Evolutionary conservation across 2,113 vertebrate species (phyloP).

Genomic region (Austrofundulus limnaeus): DNA sequence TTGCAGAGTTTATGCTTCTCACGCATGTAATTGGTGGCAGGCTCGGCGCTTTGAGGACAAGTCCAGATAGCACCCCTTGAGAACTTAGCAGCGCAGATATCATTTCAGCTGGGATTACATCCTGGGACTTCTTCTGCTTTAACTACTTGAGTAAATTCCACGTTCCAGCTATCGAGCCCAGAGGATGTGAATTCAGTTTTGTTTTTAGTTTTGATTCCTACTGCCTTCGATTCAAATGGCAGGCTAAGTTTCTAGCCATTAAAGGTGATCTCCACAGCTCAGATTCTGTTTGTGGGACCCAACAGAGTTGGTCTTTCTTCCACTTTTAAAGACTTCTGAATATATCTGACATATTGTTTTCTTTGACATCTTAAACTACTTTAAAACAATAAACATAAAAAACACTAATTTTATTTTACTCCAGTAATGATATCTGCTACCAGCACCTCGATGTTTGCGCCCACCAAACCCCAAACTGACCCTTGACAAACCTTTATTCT

Average conservation of each 20-base stretch:
- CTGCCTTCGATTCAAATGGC: too few relatives aligned
- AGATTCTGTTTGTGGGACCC: too few relatives aligned
- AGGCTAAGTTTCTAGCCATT: too few relatives aligned
- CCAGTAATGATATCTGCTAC: conserved; percentile 11
- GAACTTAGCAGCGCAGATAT: conserved; percentile 25
- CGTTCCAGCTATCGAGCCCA: conserved; percentile 5
- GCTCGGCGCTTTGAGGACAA: conserved; percentile 28
- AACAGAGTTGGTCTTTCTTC: too few relatives aligned
- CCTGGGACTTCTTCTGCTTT: conserved; percentile 31
- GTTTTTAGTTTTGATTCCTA: conserved; percentile 12
- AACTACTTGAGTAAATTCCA: conserved; percentile 17
- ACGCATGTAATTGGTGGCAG: conserved; percentile 26
- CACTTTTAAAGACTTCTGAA: conserved; percentile 1
- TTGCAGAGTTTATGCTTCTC: conserved; percentile 34
- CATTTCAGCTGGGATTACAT: conserved; percentile 23
- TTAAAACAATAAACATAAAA: conserved; percentile 3
- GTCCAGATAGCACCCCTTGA: conserved; percentile 30
- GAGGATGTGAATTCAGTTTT: neutral
- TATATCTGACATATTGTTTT: neutral
- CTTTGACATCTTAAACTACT: neutral
- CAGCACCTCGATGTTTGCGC: neutral
- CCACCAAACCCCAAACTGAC: conserved; percentile 3
- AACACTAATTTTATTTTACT: conserved; percentile 25
- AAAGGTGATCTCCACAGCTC: too few relatives aligned
- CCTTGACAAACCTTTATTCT: conserved; percentile 27